These are phyloP conservation scores for Chymomyza caudatula DNA, from an alignment of 2,888 invertebrate species.

Conservation along the genomic window DNA sequence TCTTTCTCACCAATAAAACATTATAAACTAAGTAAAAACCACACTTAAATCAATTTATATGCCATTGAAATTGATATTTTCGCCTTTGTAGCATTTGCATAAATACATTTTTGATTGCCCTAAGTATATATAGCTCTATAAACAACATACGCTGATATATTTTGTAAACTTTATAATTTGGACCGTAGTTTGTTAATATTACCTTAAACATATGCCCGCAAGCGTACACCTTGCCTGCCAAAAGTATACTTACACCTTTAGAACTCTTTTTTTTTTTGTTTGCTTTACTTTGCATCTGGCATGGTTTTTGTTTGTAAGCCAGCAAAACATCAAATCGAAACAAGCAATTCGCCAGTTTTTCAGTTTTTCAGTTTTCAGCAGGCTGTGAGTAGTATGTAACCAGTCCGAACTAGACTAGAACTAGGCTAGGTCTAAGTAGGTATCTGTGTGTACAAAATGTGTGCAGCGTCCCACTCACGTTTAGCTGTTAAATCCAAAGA, in stretches of 20 bases:
- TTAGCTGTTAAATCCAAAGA: slow-evolving; percentile 15
- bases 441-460: slow-evolving; percentile 29
- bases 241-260: slow-evolving; percentile 27
- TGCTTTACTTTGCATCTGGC: slow-evolving; percentile 34
- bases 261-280: background rate
- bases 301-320: slow-evolving; percentile 38
- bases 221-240: slow-evolving; percentile 20
- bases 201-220: slow-evolving; percentile 19
- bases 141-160: slow-evolving; percentile 15
- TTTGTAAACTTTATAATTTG: slow-evolving; percentile 24
- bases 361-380: slow-evolving; percentile 2
- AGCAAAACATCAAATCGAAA: slow-evolving; percentile 4
- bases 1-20: slow-evolving; percentile 24
- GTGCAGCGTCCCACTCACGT: slow-evolving; percentile 35
- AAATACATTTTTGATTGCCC: slow-evolving; percentile 35
- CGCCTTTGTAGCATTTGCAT: slow-evolving; percentile 58
- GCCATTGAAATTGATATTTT: slow-evolving; percentile 46
- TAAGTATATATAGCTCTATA: slow-evolving; percentile 17
- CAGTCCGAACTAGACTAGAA: background rate
- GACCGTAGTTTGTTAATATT: slow-evolving; percentile 16
- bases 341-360: background rate
- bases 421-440: slow-evolving; percentile 18
- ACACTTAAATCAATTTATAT: slow-evolving; percentile 15
- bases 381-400: background rate
- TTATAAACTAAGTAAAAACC: slow-evolving; percentile 21